Evolutionary conservation across 1,140 invertebrate species (phyloP), one percentile per base, ranked within the genome.

Genomic region (Himalopsyche phryganea): DNA sequence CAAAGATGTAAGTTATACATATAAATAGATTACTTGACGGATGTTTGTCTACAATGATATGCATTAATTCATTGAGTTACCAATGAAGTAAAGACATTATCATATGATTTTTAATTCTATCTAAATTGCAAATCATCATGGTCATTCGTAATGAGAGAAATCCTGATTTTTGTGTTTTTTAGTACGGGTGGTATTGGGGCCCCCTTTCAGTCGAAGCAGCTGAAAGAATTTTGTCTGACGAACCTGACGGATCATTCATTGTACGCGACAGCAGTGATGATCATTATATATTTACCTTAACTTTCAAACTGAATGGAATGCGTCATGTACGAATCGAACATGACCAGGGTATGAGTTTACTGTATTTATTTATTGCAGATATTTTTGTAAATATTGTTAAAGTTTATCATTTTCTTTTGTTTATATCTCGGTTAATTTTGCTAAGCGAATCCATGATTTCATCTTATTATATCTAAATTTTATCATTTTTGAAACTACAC

Each of bases 181-280:
- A 96, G 93, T 94, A 91, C 76, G 93, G 92, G 38, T 98, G 95
- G 95, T 98, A 98, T 74, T 98, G 95, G 95, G 96, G 96, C 65
- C 94, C 95, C 40, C 85, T 98, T 67, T 94, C 91, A 51, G 91
- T 93, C 45, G 92, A 96, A 75, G 88, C 90, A 54, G 95, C 95
- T 0, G 95, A 98, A 73, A 92, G 92, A 74, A 89, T 97, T 61
- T 78, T 98, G 13, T 89, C 88, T 3, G 93, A 92, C 68, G 94
- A 98, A 78, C 93, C 94, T 1, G 94, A 98, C 73, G 96, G 90
- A 7, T 92, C 90, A 9, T 98, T 98, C 69, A 93, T 98, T 52
- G 93, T 98, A n/a, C 82, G 95, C 59, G 96, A 98, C 73, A 96
- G 92, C 68, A 96, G 93, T 63, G 94, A 98, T 75, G 91, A 96